Percentiles rank a stretch among this genome's conserved stretches.
Evolutionary conservation across 2,113 vertebrate genomes (phyloP).

Genomic region (Burhinus oedicnemus): DNA sequence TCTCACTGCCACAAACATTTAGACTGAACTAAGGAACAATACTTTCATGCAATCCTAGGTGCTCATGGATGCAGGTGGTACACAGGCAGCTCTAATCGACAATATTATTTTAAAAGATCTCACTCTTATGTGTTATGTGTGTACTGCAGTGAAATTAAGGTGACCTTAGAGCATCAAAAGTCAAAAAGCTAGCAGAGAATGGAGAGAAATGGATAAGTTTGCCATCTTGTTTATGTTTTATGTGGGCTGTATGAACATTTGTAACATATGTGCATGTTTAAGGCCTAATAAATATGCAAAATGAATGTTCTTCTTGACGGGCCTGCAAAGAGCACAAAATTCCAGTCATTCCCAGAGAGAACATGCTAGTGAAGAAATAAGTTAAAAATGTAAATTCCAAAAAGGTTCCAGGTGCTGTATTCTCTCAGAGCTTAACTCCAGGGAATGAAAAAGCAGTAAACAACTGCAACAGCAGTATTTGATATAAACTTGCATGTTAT

Average conservation of each 20-base stretch:
- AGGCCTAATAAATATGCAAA: neutral
- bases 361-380: neutral
- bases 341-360: neutral
- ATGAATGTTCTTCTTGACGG: neutral
- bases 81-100: neutral
- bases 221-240: neutral
- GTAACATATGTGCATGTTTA: neutral
- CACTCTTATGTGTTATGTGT: neutral
- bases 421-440: neutral
- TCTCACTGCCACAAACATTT: neutral
- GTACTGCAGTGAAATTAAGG: neutral
- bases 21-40: neutral
- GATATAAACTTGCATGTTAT: neutral
- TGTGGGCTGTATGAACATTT: neutral
- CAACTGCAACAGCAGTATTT: neutral
- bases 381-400: neutral
- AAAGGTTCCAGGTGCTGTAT: neutral
- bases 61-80: neutral
- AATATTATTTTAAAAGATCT: neutral
- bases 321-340: neutral
- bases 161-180: neutral
- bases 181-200: neutral
- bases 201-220: neutral
- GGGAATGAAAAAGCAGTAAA: neutral
- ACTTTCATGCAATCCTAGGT: neutral